Evolutionary conservation across 2,888 invertebrate genomes (phyloP).

Genomic region (Thymelicus sylvestris): DNA sequence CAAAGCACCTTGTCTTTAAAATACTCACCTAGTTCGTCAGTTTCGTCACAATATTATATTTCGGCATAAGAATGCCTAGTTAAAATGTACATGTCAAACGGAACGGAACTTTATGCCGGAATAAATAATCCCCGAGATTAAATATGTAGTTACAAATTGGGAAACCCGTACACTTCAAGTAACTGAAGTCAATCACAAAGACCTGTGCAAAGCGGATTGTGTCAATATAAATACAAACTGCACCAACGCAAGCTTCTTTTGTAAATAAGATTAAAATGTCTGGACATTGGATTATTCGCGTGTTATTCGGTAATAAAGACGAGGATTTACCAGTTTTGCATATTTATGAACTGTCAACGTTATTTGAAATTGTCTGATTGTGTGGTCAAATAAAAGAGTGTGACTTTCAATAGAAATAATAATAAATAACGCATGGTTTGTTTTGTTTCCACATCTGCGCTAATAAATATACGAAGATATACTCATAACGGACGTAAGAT

Average conservation of each 20-base stretch:
- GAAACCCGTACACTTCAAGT: not conserved
- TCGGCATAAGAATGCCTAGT: no score
- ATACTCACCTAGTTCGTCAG: no score
- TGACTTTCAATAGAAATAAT: conserved; percentile 24
- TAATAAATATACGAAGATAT: conserved; percentile 23
- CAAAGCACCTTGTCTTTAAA: no score
- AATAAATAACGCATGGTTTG: conserved; percentile 25
- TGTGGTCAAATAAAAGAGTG: conserved; percentile 31
- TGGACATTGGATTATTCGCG: conserved; percentile 38
- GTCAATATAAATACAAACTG: conserved; percentile 31
- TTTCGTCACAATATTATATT: no score
- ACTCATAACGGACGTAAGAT: not conserved
- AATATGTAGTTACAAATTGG: not conserved
- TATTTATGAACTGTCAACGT: conserved; percentile 27
- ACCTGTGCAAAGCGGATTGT: conserved; percentile 24
- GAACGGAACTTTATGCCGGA: no score
- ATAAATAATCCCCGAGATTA: no score
- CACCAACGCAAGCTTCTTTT: conserved; percentile 27
- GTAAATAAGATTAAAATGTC: conserved; percentile 38
- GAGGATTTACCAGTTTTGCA: conserved; percentile 30
- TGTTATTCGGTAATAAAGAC: conserved; percentile 36
- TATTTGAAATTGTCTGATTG: conserved; percentile 22
- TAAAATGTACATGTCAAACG: no score
- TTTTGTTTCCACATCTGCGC: conserved; percentile 31
- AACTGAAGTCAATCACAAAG: conserved; percentile 12